Base-by-base conservation (phyloP, 2,113 vertebrate genomes). In the Perccottus glenii region DNA sequence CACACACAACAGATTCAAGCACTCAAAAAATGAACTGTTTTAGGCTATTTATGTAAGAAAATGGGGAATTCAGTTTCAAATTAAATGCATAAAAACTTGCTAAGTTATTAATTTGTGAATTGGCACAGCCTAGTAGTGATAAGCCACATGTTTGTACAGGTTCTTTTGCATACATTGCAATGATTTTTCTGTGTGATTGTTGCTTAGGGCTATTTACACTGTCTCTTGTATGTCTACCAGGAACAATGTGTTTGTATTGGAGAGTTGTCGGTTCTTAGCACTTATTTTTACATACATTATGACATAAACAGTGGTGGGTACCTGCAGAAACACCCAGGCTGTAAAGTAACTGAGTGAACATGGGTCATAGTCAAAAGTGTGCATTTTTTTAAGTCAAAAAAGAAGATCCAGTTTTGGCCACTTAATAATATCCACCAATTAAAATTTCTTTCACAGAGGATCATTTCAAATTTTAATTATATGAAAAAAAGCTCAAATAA, bases 101-200 rank as follows among this genome's bases (percentile, higher is more conserved):
- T 60, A 32, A 73, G 83, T 64, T 66, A 73, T 80, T 80, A 64
- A 70, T 87, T 85, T 61, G 68, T 82, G 75, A 68, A 51, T 69
- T 73, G 61, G 19, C 19, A 27, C 58, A 50, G 50, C 15, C 55
- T 14, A 48, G 46, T 60, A 60, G 45, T 47, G 40, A 64, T 35
- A 45, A 43, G 56, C 7, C 11, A 33, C n/a, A 69, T 52, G 36
- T 19, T 40, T 40, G 48, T 58, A 35, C 33, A 51, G 12, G 44
- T 42, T 73, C 15, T 35, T 80, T 65, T 84, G 55, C 53, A 80
- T 65, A 32, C 65, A 63, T 11, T 48, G 14, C 16, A 40, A 36
- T 15, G 10, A 36, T 50, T 40, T 19, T 35, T 40, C 6, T 38
- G 45, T 70, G 65, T 74, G 63, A 70, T 82, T 38, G 68, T 60